Percentiles rank a stretch among this genome's conserved stretches.
phyloP scores from a whole-genome alignment of 2,888 invertebrate species.

The Gastracanthus pulcherrimus region DNA sequence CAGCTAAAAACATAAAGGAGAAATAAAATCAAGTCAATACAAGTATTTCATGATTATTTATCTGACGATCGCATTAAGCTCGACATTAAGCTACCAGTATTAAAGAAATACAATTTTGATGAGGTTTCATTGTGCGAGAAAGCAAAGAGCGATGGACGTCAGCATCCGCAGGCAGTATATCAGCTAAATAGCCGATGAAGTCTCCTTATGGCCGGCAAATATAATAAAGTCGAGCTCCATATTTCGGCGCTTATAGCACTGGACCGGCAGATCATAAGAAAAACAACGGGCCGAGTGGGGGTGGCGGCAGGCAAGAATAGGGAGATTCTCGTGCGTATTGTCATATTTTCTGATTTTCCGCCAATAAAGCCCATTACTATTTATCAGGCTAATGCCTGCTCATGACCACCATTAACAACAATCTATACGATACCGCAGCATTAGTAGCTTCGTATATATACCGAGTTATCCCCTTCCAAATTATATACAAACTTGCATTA shows the following conservation, averaged over 20 bases:
- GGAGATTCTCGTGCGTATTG: slow-evolving; percentile 62
- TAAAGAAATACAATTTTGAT: slow-evolving; percentile 17
- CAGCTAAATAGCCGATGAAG: slow-evolving; percentile 74
- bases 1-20: background rate
- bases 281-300: slow-evolving; percentile 64
- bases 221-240: slow-evolving; percentile 76
- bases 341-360: slow-evolving; percentile 77
- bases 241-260: slow-evolving; percentile 73
- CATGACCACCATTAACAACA: slow-evolving; percentile 76
- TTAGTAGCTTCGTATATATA: slow-evolving; percentile 63
- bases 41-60: background rate
- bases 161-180: slow-evolving; percentile 69
- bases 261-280: slow-evolving; percentile 68
- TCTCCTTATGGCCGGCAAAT: slow-evolving; percentile 76
- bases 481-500: slow-evolving; percentile 30
- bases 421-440: slow-evolving; percentile 72
- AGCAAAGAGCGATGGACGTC: slow-evolving; percentile 62
- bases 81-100: background rate
- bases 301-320: slow-evolving; percentile 51
- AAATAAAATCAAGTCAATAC: background rate
- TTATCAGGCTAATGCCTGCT: slow-evolving; percentile 77
- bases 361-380: slow-evolving; percentile 78
- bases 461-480: slow-evolving; percentile 35
- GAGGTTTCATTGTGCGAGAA: slow-evolving; percentile 39
- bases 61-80: background rate